Conservation (phyloP, 2,113 vertebrate species). For the Phainopepla nitens region DNA sequence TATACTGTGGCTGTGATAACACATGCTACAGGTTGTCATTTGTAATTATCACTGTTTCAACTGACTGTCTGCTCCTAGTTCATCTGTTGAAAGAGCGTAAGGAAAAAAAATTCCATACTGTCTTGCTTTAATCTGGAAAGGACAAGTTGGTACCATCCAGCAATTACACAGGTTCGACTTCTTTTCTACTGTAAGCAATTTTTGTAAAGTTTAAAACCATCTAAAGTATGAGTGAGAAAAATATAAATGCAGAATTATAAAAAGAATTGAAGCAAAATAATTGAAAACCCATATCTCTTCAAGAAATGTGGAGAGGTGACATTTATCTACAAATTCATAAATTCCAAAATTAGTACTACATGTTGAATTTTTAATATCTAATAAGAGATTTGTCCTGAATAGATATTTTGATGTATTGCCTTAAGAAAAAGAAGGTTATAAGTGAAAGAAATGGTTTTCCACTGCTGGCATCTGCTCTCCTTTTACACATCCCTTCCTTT, state of each 20-base stretch:
- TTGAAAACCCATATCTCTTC: background rate
- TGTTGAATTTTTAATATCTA: background rate
- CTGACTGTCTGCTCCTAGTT: constrained; percentile 14
- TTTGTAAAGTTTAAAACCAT: background rate
- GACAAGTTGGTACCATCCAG: background rate
- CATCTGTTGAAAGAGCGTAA: background rate
- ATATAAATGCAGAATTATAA: background rate
- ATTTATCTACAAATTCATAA: background rate
- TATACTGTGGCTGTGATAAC: constrained; percentile 2
- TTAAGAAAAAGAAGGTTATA: background rate
- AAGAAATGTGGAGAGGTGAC: background rate
- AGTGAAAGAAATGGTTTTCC: background rate
- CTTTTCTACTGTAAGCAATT: background rate
- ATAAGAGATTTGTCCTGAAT: background rate
- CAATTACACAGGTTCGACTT: background rate
- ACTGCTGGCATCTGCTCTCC: background rate
- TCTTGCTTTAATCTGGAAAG: background rate
- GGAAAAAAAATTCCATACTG: background rate
- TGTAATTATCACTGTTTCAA: constrained; percentile 41
- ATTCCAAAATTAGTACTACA: background rate
- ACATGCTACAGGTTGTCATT: constrained; percentile 35
- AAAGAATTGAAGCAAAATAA: background rate
- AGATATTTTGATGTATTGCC: background rate
- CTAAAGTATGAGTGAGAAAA: background rate
- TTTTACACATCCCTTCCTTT: background rate